Base-by-base conservation (phyloP, 2,888 invertebrate species). In the Drosophila pseudotalamancana region DNA sequence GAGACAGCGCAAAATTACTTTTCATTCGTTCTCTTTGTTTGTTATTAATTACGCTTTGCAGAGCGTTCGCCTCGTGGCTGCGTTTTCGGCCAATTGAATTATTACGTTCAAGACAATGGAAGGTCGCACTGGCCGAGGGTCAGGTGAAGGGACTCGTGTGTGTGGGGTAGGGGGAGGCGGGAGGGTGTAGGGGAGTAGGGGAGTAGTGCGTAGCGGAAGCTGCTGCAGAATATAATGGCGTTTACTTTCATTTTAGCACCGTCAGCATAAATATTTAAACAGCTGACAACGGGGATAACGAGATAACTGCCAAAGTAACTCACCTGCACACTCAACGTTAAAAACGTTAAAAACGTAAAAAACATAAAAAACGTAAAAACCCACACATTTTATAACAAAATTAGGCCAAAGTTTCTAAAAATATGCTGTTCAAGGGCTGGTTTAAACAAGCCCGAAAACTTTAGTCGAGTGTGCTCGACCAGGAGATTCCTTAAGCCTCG, bases 201-300 rank as follows among this genome's bases (percentile, higher is more conserved):
- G n/a, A n/a, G n/a, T n/a, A n/a, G n/a, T n/a, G 43, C 25, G 19
- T 14, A 25, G 45, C 19, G 25, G 53, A 54, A 40, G 43, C 27
- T 37, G 12, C 6, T 32, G 21, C 16, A 31, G 34, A 65, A 27
- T 56, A 45, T 85, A 85, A 82, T 82, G 77, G 82, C 79, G 74
- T 82, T 79, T 85, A 67, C 77, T 74, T 74, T 84, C 76, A 76
- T 84, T 84, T 78, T 66, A 73, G 72, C 78, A 70, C 63, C 62
- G 66, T 55, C 53, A 68, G 80, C 74, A 83, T 86, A 77, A 86
- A 86, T 83, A 86, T 83, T 83, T 81, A 81, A 84, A 62, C 84
- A 81, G 75, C 83, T 81, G 68, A 71, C 73, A 78, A 73, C 53
- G 62, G 70, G 72, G 78, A 61, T 78, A 86, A 76, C 83, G 72